phyloP scores from a whole-genome alignment of 2,888 invertebrate genomes.

The Acleris emargana region DNA sequence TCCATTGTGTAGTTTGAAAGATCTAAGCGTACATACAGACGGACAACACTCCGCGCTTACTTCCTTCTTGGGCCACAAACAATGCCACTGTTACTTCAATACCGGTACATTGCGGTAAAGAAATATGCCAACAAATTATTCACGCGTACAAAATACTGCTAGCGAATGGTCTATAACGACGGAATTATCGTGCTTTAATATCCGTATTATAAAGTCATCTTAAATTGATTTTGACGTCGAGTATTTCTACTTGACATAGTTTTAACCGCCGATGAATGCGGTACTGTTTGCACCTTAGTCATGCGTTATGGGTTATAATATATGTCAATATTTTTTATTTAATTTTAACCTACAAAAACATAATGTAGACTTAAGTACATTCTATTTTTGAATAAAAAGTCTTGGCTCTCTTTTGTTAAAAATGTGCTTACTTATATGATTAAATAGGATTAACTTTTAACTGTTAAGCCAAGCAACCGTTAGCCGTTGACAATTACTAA shows the following conservation, averaged over 20 bases:
- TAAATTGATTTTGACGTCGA: slow-evolving; percentile 41
- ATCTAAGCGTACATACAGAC: no score
- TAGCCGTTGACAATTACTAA: no score
- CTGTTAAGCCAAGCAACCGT: no score
- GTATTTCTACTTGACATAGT: slow-evolving; percentile 50
- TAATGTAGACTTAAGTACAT: no score
- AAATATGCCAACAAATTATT: slow-evolving; percentile 49
- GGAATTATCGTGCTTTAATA: slow-evolving; percentile 45
- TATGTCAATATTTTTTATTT: slow-evolving; percentile 9
- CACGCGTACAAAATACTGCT: slow-evolving; percentile 55
- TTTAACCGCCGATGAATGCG: slow-evolving; percentile 20
- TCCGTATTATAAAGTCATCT: slow-evolving; percentile 35
- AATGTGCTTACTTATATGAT: no score
- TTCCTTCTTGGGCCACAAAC: slow-evolving; percentile 31
- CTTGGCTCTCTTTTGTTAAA: no score
- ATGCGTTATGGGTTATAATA: slow-evolving; percentile 15
- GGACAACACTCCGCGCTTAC: slow-evolving; percentile 12
- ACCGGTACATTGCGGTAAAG: slow-evolving; percentile 51
- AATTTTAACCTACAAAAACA: slow-evolving; percentile 5
- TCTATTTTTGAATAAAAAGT: no score
- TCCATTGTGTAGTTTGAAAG: no score
- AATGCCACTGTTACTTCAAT: slow-evolving; percentile 40
- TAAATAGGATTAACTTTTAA: no score
- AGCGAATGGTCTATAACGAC: slow-evolving; percentile 43
- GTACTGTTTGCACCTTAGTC: slow-evolving; percentile 22